Evolutionary conservation across 1,140 invertebrate species (phyloP), one percentile per base, ranked within the genome.

Genomic region (Brachionus asplanchnoidis): DNA sequence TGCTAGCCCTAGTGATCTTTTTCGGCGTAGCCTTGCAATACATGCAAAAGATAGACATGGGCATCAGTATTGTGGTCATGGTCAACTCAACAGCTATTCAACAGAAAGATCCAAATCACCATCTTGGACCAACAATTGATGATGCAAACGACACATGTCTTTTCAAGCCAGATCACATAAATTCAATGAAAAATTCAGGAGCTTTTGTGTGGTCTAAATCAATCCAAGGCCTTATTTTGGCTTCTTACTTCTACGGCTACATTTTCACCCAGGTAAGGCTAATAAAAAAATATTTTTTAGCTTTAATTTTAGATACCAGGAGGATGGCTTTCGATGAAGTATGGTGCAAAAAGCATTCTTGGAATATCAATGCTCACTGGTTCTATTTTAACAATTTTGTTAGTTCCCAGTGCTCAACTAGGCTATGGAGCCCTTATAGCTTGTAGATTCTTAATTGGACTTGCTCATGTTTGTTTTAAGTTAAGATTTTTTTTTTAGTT

Each of bases 221-320:
- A 11, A 83, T 85, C 12, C 89, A 90, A 85, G 89, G 89, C 0
- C 84, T 87, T 4, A 87, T 90, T 17, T 83, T 90, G 3, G 88
- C 88, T 6, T 86, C 89, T 5, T 90, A 89, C 86, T 90, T 90
- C 87, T 89, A 88, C 87, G 90, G 90, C 42, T 90, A 90, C 84
- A 86, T 90, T 7, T 66, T 88, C 7, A 88, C 89, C 7, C 89
- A 90, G 85, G 87, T 90, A 8, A 87, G 87, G 6, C 14, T 40
- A 17, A 42, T 17, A 28, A 28, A 28, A 1, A 28, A 28, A 28
- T 2, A 28, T 28, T 28, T 28, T 28, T 28, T 28, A 28, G 2
- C 26, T 28, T 28, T 28, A 28, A 28, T 28, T 28, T 28, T 28
- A 28, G 26, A 32, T 8, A 14, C 73, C 73, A 77, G 89, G 88